These are phyloP conservation scores for Typhlichthys eigenmanni DNA, from an alignment of 2,797 vertebrate genomes.

Conservation along the genomic window DNA sequence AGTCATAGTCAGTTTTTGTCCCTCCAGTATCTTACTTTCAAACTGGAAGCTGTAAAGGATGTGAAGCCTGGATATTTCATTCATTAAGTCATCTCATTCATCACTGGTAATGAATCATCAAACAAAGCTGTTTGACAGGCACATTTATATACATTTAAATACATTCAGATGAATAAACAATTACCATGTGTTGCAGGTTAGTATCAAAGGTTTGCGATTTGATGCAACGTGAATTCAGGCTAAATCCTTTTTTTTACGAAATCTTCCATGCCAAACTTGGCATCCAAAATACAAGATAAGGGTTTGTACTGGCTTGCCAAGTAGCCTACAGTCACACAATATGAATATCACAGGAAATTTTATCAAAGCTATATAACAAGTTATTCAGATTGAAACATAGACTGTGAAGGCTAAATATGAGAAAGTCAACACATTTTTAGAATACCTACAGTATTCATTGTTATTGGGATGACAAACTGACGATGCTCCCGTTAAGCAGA, in stretches of 20 bases:
- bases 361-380: constrained; percentile 8
- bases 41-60: constrained; percentile 72
- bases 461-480: constrained; percentile 39
- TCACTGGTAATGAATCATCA: constrained; percentile 43
- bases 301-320: constrained; percentile 5
- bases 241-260: background rate
- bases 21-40: constrained; percentile 52
- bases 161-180: background rate
- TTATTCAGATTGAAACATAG: constrained; percentile 10
- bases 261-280: background rate
- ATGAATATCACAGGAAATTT: constrained; percentile 13
- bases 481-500: constrained; percentile 47
- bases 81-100: constrained; percentile 7
- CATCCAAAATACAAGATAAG: background rate
- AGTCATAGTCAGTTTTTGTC: constrained; percentile 35
- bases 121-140: constrained; percentile 32
- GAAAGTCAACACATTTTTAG: background rate
- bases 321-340: constrained; percentile 2
- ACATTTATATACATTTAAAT: constrained; percentile 36
- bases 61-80: constrained; percentile 20
- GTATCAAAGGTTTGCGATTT: constrained; percentile 10
- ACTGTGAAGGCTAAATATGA: constrained; percentile 14
- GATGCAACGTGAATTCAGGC: background rate
- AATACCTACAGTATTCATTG: constrained; percentile 27
- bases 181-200: background rate